Evolutionary conservation across 2,888 invertebrate species (phyloP).

Genomic region (Sarcophaga caerulescens): DNA sequence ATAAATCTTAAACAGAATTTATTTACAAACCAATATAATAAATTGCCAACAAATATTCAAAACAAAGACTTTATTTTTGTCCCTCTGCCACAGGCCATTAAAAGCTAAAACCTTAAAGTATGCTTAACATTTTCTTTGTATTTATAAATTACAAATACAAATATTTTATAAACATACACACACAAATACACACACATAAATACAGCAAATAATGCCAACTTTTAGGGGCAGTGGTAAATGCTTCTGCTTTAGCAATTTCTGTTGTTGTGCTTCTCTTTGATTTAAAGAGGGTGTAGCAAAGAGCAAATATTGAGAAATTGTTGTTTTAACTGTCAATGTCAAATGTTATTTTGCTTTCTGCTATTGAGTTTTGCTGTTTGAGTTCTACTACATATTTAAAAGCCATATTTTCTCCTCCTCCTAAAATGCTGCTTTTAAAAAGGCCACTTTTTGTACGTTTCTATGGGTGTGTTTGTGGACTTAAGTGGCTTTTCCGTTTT

Average conservation of each 20-base stretch:
- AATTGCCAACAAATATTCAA: neutral
- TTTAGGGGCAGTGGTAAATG: neutral
- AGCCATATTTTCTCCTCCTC: too few relatives aligned
- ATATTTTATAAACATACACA: neutral
- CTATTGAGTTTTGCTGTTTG: neutral
- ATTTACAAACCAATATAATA: neutral
- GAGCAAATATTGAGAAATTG: neutral
- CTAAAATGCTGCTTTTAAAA: too few relatives aligned
- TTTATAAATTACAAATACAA: neutral
- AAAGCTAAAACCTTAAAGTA: slow-evolving; percentile 22
- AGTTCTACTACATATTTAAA: neutral
- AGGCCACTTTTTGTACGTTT: neutral
- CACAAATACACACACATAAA: neutral
- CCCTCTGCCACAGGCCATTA: too few relatives aligned
- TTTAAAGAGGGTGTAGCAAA: neutral
- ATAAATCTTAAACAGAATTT: too few relatives aligned
- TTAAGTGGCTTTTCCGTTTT: slow-evolving; percentile 16
- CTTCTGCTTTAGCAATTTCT: neutral
- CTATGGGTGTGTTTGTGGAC: slow-evolving; percentile 13
- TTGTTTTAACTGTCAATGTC: slow-evolving; percentile 41
- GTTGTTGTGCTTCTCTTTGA: neutral
- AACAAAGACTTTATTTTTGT: too few relatives aligned
- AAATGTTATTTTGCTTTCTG: slow-evolving; percentile 4
- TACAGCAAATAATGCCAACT: slow-evolving; percentile 5
- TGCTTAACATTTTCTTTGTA: slow-evolving; percentile 2